These are phyloP conservation scores for Hylaea fasciaria DNA, from an alignment of 2,888 invertebrate species.

Conservation along the genomic window DNA sequence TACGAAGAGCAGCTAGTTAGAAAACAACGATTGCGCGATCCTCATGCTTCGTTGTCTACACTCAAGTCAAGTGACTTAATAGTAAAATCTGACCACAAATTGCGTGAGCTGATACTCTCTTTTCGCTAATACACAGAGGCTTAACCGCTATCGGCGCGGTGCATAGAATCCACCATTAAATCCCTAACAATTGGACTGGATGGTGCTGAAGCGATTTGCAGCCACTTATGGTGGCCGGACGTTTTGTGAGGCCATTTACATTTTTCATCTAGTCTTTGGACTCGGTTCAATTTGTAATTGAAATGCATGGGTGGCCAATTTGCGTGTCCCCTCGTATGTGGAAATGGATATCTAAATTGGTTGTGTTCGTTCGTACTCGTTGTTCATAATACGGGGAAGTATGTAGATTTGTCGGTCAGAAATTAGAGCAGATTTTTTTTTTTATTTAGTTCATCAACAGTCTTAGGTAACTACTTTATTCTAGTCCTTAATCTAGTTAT, in stretches of 20 bases:
- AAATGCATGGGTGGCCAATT: conserved; percentile 16
- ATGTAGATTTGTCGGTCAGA: too few relatives aligned
- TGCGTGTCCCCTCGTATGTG: conserved; percentile 7
- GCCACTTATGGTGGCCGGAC: conserved; percentile 56
- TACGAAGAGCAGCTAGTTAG: too few relatives aligned
- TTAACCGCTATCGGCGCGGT: conserved; percentile 36
- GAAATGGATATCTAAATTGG: conserved; percentile 4
- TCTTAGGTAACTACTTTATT: too few relatives aligned
- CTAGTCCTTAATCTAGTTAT: too few relatives aligned
- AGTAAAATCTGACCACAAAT: background rate
- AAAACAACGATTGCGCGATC: too few relatives aligned
- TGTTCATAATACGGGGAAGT: too few relatives aligned
- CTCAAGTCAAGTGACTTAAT: too few relatives aligned
- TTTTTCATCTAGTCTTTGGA: conserved; percentile 57
- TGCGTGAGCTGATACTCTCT: conserved; percentile 7
- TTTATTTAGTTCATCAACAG: too few relatives aligned
- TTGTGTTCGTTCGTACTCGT: background rate
- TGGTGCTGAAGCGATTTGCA: conserved; percentile 60
- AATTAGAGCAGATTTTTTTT: too few relatives aligned
- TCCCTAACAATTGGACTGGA: conserved; percentile 55
- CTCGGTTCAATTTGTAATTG: conserved; percentile 44
- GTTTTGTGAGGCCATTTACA: conserved; percentile 54
- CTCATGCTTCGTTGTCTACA: too few relatives aligned
- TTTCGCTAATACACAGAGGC: conserved; percentile 7
- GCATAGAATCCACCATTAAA: conserved; percentile 57